These are phyloP conservation scores for Catocala nupta DNA, from an alignment of 2,888 invertebrate species.

Conservation along the genomic window DNA sequence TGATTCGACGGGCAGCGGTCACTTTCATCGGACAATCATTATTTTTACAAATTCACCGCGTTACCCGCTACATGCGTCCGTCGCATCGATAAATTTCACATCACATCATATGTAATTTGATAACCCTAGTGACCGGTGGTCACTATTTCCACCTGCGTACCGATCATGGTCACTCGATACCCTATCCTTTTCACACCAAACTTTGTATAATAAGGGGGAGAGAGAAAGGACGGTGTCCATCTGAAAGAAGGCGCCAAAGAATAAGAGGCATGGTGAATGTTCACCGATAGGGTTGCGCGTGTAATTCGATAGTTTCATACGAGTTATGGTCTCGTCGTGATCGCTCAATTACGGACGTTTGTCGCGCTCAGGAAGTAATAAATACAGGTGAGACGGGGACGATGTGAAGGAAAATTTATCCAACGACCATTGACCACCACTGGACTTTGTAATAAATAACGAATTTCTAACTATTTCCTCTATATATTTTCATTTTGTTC, in stretches of 20 bases:
- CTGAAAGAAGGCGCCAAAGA: constrained; percentile 60
- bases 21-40: constrained; percentile 51
- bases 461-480: constrained; percentile 31
- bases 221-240: constrained; percentile 48
- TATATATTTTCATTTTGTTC: constrained; percentile 25
- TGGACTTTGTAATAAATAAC: constrained; percentile 42
- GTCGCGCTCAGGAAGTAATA: constrained; percentile 79
- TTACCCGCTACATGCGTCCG: constrained; percentile 70
- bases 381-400: constrained; percentile 64
- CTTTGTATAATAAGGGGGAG: constrained; percentile 31
- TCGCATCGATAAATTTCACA: constrained; percentile 77
- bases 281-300: constrained; percentile 68
- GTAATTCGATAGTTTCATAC: constrained; percentile 79
- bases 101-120: constrained; percentile 75
- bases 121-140: constrained; percentile 80
- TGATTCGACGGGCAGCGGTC: constrained; percentile 69
- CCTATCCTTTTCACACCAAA: constrained; percentile 48
- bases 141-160: constrained; percentile 76
- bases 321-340: constrained; percentile 76
- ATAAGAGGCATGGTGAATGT: constrained; percentile 58
- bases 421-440: constrained; percentile 33
- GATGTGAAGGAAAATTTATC: constrained; percentile 44
- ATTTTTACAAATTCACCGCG: constrained; percentile 61
- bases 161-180: constrained; percentile 53
- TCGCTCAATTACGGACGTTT: constrained; percentile 83